Percentiles rank a stretch among this genome's conserved stretches.
These are phyloP conservation scores for Harpalus rufipes DNA, from an alignment of 2,888 invertebrate species.

Conservation along the genomic window DNA sequence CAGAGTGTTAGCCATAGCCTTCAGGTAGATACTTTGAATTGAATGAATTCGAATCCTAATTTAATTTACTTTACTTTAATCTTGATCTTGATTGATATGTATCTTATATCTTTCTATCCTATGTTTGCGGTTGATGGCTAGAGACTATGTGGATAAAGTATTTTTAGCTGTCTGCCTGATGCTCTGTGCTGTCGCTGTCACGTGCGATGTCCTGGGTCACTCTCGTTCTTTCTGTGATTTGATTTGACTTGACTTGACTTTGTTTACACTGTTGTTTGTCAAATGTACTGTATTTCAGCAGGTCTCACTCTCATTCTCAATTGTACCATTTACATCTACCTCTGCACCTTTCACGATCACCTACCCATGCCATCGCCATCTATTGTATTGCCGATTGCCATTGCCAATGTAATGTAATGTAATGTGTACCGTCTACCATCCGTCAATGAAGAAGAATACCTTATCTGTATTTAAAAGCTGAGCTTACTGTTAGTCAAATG, in stretches of 20 bases:
- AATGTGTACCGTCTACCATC: conserved; percentile 58
- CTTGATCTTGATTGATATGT: conserved; percentile 39
- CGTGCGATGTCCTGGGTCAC: conserved; percentile 67
- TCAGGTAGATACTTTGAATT: conserved; percentile 55
- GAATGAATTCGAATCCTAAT: conserved; percentile 47
- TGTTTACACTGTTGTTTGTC: conserved; percentile 63
- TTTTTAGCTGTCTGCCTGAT: conserved; percentile 67
- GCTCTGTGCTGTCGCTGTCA: conserved; percentile 67
- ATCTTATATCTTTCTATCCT: conserved; percentile 57
- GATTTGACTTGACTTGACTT: conserved; percentile 62
- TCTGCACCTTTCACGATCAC: conserved; percentile 13
- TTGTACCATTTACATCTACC: conserved; percentile 55
- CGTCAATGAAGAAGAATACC: conserved; percentile 2
- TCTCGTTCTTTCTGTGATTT: conserved; percentile 65
- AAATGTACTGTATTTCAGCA: conserved; percentile 65
- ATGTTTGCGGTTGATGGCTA: conserved; percentile 61
- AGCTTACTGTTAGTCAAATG: conserved; percentile 74
- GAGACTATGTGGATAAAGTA: conserved; percentile 62
- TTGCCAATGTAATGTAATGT: conserved; percentile 60
- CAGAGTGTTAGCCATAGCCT: conserved; percentile 62
- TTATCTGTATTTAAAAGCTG: conserved; percentile 76
- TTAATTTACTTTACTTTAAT: no score
- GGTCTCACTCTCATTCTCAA: conserved; percentile 55
- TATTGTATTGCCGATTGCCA: conserved; percentile 1
- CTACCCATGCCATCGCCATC: conserved; percentile 12